Conservation (phyloP, 2,888 invertebrate genomes). For the Acleris holmiana region DNA sequence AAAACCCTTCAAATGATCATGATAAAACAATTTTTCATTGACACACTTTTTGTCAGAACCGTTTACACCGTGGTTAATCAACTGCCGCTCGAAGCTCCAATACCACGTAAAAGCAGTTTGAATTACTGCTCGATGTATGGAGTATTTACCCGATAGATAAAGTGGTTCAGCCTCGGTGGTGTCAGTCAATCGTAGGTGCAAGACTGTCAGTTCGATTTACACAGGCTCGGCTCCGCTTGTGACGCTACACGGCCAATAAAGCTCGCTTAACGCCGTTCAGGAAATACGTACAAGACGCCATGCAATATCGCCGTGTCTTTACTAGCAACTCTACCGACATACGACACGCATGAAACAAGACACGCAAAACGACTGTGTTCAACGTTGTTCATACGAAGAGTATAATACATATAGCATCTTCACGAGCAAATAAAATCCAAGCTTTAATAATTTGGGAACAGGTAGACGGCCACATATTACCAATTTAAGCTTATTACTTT, state of each 20-base stretch:
- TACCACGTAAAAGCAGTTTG: constrained; percentile 20
- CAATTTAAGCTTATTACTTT: too few species aligned
- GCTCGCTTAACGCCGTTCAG: constrained; percentile 64
- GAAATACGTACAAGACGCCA: constrained; percentile 59
- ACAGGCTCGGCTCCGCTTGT: constrained; percentile 52
- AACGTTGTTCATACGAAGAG: constrained; percentile 3
- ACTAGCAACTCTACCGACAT: constrained; percentile 8
- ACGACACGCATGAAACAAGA: constrained; percentile 15
- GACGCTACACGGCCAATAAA: constrained; percentile 71
- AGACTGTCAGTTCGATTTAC: constrained; percentile 77
- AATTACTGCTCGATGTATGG: constrained; percentile 28
- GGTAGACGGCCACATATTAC: too few species aligned
- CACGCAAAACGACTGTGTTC: constrained; percentile 1
- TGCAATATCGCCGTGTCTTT: constrained; percentile 46
- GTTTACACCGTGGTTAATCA: constrained; percentile 19
- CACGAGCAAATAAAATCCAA: too few species aligned
- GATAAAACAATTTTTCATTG: not conserved
- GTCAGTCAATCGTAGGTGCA: constrained; percentile 72
- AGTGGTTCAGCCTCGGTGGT: constrained; percentile 40
- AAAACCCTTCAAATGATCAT: too few species aligned
- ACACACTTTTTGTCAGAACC: constrained; percentile 8
- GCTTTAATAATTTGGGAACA: too few species aligned
- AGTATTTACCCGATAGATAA: constrained; percentile 35
- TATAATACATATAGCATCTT: not conserved
- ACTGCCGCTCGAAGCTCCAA: constrained; percentile 20